phyloP scores from a whole-genome alignment of 1,140 invertebrate species.

The Diplogasteroides magnus region DNA sequence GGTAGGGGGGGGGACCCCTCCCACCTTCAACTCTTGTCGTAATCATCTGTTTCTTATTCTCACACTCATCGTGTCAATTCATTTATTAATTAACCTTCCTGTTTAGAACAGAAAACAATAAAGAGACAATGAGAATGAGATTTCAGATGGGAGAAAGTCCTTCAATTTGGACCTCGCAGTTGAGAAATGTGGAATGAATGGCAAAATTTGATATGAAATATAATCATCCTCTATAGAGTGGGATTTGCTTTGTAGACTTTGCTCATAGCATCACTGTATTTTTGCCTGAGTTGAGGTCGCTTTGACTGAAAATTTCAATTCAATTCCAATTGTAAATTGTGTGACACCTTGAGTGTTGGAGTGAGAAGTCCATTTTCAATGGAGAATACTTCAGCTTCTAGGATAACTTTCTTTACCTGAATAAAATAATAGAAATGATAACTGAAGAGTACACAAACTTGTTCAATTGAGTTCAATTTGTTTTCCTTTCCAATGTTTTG shows the following conservation, averaged over 20 bases:
- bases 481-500: slow-evolving; percentile 44
- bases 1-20: too few relatives aligned
- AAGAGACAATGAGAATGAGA: neutral
- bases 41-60: too few relatives aligned
- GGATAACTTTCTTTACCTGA: slow-evolving; percentile 60
- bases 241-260: slow-evolving; percentile 37
- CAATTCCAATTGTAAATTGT: neutral
- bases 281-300: slow-evolving; percentile 44
- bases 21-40: too few relatives aligned
- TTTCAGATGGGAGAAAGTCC: too few relatives aligned
- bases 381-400: slow-evolving; percentile 80
- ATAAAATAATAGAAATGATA: slow-evolving; percentile 11
- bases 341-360: slow-evolving; percentile 77
- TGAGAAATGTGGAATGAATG: neutral
- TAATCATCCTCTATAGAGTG: neutral
- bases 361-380: slow-evolving; percentile 95
- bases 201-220: neutral
- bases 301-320: slow-evolving; percentile 31
- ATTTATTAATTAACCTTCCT: too few relatives aligned
- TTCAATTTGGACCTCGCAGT: too few relatives aligned
- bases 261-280: slow-evolving; percentile 43
- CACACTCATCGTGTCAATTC: too few relatives aligned
- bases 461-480: slow-evolving; percentile 52
- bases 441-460: slow-evolving; percentile 28
- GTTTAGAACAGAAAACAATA: neutral